Base-by-base conservation (phyloP, 1,140 invertebrate species). In the Drosophila pseudoobscura region DNA sequence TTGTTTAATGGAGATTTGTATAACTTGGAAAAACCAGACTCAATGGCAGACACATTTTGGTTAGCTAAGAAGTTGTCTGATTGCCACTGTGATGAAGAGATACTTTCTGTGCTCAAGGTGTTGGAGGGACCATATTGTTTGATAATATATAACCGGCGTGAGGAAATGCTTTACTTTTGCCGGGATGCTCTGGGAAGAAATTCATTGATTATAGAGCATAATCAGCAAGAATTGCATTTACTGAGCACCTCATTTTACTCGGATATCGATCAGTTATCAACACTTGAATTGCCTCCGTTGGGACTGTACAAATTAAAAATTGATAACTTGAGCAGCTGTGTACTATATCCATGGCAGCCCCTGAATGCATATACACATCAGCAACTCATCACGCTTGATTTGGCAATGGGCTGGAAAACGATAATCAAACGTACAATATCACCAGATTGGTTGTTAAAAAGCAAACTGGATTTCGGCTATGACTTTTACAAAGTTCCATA, bases 1-100 rank as follows among this genome's bases (percentile, higher is more conserved):
- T 82, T 96, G 11, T 97, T 95, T 94, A 97, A 97, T 93, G 96
- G 96, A 55, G 96, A 97, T 92, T 92, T 96, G 63, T 97, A 95
- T 91, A 93, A 92, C 79, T 93, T 94, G 53, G 71, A 77, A 15
- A 55, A 66, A 17, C 55, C 78, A 7, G 73, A 77, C 20, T 20
- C 52, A 1, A 59, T 61, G 7, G 69, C 75, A 22, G 80, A 90
- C 46, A 78, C 71, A 17, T 44, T 45, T 4, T 89, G 78, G 76
- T 26, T 88, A 11, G 47, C 71, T 46, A 13, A 60, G 0, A 29
- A 65, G 51, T 22, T 89, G 3, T 8, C 9, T 3, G 6, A 71
- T 53, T 80, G 75, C 41, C n/a, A 51, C 35, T 31, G 24, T 3
- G 51, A 73, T 6, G 49, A 69, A 2, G n/a, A 68, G 3, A 24